Percentiles rank a stretch among this genome's conserved stretches.
Evolutionary conservation across 2,888 invertebrate genomes (phyloP).

Genomic region (Beris morrisii): DNA sequence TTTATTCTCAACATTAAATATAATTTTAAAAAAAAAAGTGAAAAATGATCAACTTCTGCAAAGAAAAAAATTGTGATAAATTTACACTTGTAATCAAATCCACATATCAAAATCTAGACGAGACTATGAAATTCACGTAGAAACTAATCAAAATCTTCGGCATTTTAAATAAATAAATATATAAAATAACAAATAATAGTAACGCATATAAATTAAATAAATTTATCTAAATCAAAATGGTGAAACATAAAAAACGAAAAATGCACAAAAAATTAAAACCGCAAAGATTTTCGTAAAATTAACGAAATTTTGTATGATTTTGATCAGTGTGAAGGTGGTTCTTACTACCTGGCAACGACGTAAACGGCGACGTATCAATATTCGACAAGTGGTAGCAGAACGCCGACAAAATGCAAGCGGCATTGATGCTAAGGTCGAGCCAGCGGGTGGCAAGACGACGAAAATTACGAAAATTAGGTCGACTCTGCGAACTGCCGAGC

Average conservation of each 20-base stretch:
- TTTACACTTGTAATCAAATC: no score
- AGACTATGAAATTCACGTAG: no score
- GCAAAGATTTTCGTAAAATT: no score
- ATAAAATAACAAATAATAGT: no score
- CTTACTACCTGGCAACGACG: slow-evolving; percentile 15
- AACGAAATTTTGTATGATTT: slow-evolving; percentile 6
- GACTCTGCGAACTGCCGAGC: slow-evolving; percentile 78
- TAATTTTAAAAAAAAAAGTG: no score
- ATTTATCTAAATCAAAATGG: slow-evolving; percentile 16
- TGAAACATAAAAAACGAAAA: slow-evolving; percentile 28
- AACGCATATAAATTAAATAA: no score
- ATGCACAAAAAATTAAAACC: background rate
- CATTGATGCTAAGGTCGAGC: slow-evolving; percentile 88
- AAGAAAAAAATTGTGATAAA: no score
- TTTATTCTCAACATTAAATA: no score
- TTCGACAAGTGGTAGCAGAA: slow-evolving; percentile 19
- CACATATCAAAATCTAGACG: no score
- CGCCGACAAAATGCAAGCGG: slow-evolving; percentile 79
- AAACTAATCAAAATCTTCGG: no score
- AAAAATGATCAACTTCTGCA: no score
- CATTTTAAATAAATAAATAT: no score
- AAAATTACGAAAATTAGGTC: slow-evolving; percentile 73
- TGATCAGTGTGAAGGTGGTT: background rate
- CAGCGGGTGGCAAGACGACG: slow-evolving; percentile 81
- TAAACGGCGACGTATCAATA: slow-evolving; percentile 16